Conservation (phyloP, 2,888 invertebrate species). For the Linnaemya tessellans region DNA sequence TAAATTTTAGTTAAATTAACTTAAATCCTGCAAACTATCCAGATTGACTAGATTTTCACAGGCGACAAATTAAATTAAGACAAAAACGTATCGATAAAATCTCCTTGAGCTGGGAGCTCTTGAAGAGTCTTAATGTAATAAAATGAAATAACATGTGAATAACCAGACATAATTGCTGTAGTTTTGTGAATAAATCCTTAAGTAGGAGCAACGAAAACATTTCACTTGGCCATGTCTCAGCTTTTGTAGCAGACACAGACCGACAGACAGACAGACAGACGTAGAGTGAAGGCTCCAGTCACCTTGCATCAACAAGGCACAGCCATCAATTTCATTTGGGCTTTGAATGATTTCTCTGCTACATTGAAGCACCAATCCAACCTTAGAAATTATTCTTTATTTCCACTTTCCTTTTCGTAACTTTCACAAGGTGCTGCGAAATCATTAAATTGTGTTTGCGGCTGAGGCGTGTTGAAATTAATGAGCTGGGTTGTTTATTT, state of each 20-base stretch:
- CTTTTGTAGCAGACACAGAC: no score
- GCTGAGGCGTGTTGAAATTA: constrained; percentile 61
- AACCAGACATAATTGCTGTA: constrained; percentile 7
- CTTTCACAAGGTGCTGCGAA: constrained; percentile 15
- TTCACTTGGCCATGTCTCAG: no score
- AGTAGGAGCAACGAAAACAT: neutral
- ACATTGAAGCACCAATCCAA: neutral
- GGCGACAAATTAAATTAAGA: neutral
- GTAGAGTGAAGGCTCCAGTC: neutral
- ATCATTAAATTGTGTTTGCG: constrained; percentile 47
- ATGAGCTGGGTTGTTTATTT: constrained; percentile 46
- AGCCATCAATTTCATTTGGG: neutral
- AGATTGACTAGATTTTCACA: neutral
- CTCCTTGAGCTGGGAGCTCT: neutral
- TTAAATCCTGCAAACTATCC: neutral
- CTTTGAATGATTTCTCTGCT: neutral
- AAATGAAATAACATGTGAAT: neutral
- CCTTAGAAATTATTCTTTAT: neutral
- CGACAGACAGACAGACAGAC: no score
- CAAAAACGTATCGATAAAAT: neutral
- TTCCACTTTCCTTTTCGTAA: neutral
- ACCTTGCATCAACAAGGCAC: neutral
- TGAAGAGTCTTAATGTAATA: neutral
- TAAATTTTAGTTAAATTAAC: neutral
- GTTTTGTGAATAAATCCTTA: neutral